Evolutionary conservation across 2,113 vertebrate genomes (phyloP).

Genomic region (Daubentonia madagascariensis): DNA sequence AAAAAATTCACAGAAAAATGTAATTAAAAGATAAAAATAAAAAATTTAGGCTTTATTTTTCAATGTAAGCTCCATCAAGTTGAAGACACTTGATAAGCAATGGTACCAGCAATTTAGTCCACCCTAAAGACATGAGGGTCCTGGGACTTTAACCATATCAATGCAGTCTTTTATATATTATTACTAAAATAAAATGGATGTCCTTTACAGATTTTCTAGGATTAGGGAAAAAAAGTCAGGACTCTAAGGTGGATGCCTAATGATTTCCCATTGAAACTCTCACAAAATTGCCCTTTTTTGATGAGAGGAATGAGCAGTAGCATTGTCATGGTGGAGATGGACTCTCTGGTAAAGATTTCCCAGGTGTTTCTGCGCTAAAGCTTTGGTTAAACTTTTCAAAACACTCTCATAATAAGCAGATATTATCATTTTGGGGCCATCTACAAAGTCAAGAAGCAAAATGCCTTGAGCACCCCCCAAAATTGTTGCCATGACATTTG

Average conservation of each 20-base stretch:
- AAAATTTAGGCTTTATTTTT: too few species aligned
- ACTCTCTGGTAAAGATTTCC: neutral
- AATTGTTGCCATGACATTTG: neutral
- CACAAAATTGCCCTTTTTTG: neutral
- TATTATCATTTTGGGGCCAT: neutral
- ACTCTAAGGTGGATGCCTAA: neutral
- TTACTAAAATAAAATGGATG: neutral
- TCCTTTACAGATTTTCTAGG: too few species aligned
- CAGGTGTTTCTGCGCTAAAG: neutral
- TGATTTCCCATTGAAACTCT: neutral
- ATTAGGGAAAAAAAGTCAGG: neutral
- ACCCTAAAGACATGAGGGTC: neutral
- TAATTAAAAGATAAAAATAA: neutral
- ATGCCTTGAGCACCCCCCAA: neutral
- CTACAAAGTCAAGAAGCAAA: neutral
- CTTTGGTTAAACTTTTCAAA: neutral
- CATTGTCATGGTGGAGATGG: neutral
- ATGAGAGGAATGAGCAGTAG: too few species aligned
- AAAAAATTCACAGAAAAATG: neutral
- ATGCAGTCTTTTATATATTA: neutral
- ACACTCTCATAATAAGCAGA: neutral
- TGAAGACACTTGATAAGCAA: neutral
- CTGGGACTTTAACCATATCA: neutral
- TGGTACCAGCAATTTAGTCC: neutral
- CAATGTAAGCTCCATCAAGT: neutral